Percentiles rank a stretch among this genome's conserved stretches.
Evolutionary conservation across 1,140 invertebrate genomes (phyloP).

Genomic region (Contarinia nasturtii): DNA sequence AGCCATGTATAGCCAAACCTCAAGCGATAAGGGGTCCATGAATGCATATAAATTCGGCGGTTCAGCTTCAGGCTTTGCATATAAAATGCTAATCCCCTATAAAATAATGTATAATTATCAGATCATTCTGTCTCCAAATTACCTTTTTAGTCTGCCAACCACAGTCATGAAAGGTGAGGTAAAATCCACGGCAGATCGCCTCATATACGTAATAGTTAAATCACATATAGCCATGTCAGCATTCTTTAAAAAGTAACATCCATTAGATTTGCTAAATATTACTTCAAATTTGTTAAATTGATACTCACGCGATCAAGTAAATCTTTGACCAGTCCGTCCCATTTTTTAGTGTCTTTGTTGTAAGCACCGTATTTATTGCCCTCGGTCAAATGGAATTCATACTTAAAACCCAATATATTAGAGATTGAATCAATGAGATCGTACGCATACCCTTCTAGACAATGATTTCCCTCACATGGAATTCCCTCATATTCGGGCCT

Average conservation of each 20-base stretch:
- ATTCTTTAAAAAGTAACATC: slow-evolving; percentile 41
- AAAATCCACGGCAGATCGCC: slow-evolving; percentile 70
- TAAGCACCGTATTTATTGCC: slow-evolving; percentile 55
- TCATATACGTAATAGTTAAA: slow-evolving; percentile 74
- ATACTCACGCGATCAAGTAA: slow-evolving; percentile 53
- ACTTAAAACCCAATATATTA: slow-evolving; percentile 54
- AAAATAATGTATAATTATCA: too few species aligned
- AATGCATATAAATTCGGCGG: slow-evolving; percentile 68
- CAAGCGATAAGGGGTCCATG: slow-evolving; percentile 64
- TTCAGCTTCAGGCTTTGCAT: slow-evolving; percentile 46
- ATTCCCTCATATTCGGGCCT: slow-evolving; percentile 19
- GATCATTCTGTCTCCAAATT: too few species aligned
- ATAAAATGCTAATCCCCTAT: slow-evolving; percentile 58
- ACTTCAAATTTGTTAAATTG: background rate
- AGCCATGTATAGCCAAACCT: slow-evolving; percentile 87
- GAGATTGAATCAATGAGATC: slow-evolving; percentile 63
- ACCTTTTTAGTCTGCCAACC: too few species aligned
- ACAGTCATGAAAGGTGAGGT: slow-evolving; percentile 77
- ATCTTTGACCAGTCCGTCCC: slow-evolving; percentile 74
- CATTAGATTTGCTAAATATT: background rate
- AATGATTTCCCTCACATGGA: slow-evolving; percentile 29
- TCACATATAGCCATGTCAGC: slow-evolving; percentile 85
- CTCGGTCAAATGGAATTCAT: slow-evolving; percentile 45
- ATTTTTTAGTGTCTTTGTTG: slow-evolving; percentile 46
- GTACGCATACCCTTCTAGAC: slow-evolving; percentile 60